Conservation (phyloP, 2,888 invertebrate species). For the Pseudeuparius sepicola region DNA sequence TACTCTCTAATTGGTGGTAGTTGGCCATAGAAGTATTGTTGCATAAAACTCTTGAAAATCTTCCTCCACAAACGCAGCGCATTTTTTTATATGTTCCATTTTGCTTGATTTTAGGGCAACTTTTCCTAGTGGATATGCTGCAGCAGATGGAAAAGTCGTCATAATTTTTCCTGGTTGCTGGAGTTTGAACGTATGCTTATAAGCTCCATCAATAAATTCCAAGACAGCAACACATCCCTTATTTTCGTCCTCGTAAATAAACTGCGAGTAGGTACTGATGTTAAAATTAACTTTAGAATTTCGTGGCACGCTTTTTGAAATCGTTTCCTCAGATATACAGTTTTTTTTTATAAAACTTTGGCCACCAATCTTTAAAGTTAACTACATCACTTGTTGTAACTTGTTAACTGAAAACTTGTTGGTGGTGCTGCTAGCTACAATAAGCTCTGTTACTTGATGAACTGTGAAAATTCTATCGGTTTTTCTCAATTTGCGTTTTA, state of each 20-base stretch:
- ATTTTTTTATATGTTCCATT: constrained; percentile 6
- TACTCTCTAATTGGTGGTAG: too few relatives aligned
- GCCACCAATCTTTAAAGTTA: constrained; percentile 9
- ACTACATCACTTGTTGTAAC: background rate
- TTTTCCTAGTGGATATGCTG: constrained; percentile 2
- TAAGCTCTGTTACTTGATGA: constrained; percentile 10
- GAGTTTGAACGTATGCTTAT: background rate
- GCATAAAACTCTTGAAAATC: constrained; percentile 4
- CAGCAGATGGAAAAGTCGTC: background rate
- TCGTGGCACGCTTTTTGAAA: constrained; percentile 4
- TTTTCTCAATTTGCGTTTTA: constrained; percentile 2
- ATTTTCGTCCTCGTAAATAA: constrained; percentile 5
- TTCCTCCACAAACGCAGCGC: constrained; percentile 1
- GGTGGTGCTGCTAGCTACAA: constrained; percentile 6
- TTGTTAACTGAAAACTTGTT: constrained; percentile 10
- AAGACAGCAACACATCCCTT: constrained; percentile 1
- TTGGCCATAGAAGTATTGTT: constrained; percentile 7
- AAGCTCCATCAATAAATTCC: constrained; percentile 2
- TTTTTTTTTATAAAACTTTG: constrained; percentile 12
- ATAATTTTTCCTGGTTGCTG: constrained; percentile 4
- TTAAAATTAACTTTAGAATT: constrained; percentile 8
- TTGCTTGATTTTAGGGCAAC: constrained; percentile 1
- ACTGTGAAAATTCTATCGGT: constrained; percentile 6
- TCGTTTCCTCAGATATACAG: constrained; percentile 9
- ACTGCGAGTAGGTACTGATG: constrained; percentile 5